These are phyloP conservation scores for Xestia ashworthii DNA, from an alignment of 2,888 invertebrate species.

Conservation along the genomic window DNA sequence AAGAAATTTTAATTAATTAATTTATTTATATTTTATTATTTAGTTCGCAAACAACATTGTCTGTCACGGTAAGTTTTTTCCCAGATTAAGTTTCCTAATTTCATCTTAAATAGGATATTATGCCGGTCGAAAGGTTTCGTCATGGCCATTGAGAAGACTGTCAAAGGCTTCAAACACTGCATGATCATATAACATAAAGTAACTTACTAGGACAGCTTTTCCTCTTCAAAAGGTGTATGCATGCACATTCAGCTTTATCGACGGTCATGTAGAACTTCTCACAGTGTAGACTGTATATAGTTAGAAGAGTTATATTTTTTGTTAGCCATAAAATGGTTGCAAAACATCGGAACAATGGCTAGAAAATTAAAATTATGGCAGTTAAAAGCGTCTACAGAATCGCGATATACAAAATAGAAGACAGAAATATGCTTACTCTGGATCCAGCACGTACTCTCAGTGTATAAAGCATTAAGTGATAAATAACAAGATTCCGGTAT, in stretches of 20 bases:
- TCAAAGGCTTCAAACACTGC: neutral
- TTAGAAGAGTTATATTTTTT: slow-evolving; percentile 27
- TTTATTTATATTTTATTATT: too few relatives aligned
- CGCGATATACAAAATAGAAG: neutral
- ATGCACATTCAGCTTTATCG: slow-evolving; percentile 28
- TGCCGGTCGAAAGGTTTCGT: neutral
- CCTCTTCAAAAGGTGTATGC: slow-evolving; percentile 26
- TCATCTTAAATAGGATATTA: too few relatives aligned
- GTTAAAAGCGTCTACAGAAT: neutral
- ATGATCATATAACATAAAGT: neutral
- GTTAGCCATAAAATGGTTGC: slow-evolving; percentile 13
- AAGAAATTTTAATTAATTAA: too few relatives aligned
- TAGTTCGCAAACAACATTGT: neutral
- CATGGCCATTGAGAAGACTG: neutral
- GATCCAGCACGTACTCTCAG: slow-evolving; percentile 9
- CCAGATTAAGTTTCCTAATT: neutral
- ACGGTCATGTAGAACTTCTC: slow-evolving; percentile 29
- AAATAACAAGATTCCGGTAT: slow-evolving; percentile 32
- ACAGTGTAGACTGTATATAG: slow-evolving; percentile 15
- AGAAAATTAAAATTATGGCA: neutral
- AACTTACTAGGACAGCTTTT: slow-evolving; percentile 30
- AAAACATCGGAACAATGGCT: slow-evolving; percentile 13
- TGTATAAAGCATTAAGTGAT: slow-evolving; percentile 28
- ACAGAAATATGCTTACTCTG: slow-evolving; percentile 24
- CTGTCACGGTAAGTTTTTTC: neutral